These are phyloP conservation scores for Colletes collaris DNA, from an alignment of 2,888 invertebrate genomes.

Conservation along the genomic window DNA sequence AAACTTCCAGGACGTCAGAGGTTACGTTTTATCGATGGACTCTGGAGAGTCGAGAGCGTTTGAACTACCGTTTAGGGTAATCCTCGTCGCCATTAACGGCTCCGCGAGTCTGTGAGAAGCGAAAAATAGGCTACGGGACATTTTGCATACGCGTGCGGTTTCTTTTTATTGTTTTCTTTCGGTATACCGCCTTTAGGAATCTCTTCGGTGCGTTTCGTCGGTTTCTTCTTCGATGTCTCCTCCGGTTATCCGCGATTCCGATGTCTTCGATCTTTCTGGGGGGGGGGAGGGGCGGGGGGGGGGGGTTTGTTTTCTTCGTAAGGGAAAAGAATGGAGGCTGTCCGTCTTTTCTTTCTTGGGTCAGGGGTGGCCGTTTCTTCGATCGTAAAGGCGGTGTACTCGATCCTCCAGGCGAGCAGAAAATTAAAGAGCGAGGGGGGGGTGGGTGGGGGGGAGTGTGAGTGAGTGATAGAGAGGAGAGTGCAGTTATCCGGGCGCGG, in stretches of 20 bases:
- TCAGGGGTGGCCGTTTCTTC: background rate
- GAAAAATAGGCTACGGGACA: too few species aligned
- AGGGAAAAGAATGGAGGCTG: background rate
- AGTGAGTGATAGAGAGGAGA: background rate
- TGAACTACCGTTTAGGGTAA: slow-evolving; percentile 19
- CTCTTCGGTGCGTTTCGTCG: background rate
- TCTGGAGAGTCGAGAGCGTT: too few species aligned
- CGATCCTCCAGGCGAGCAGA: slow-evolving; percentile 27
- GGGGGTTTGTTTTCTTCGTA: background rate
- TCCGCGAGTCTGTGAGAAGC: too few species aligned
- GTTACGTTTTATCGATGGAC: too few species aligned
- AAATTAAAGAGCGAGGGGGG: slow-evolving; percentile 6
- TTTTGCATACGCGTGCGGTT: too few species aligned
- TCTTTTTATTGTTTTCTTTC: background rate
- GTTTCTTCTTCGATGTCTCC: background rate
- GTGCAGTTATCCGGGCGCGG: background rate
- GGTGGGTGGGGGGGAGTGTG: background rate
- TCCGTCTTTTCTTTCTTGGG: slow-evolving; percentile 8
- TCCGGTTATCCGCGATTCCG: slow-evolving; percentile 12
- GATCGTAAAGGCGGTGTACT: slow-evolving; percentile 29
- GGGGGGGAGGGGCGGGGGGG: background rate
- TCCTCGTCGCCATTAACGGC: background rate
- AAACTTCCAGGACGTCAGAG: slow-evolving; percentile 36
- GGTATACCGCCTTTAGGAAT: slow-evolving; percentile 9
- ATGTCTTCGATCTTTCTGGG: background rate